These are phyloP conservation scores for Bettongia penicillata DNA, from an alignment of 2,113 vertebrate genomes.

Conservation along the genomic window DNA sequence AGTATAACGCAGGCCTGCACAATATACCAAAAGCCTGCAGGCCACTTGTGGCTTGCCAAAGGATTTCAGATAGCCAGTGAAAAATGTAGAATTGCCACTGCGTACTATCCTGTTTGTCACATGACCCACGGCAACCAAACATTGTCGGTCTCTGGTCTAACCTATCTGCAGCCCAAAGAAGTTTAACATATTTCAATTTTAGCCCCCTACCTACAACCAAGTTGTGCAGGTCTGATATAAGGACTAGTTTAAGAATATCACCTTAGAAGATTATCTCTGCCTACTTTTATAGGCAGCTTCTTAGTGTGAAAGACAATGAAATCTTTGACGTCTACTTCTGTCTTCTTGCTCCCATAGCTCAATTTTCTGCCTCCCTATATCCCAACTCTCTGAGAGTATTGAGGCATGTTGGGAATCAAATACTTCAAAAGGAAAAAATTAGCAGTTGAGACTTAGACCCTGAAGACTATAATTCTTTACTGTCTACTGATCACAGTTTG, in stretches of 20 bases:
- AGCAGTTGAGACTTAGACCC: not conserved
- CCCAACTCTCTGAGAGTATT: constrained; percentile 9
- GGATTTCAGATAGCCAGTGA: too few relatives aligned
- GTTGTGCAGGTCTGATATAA: not conserved
- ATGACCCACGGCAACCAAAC: too few relatives aligned
- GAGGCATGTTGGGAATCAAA: constrained; percentile 29
- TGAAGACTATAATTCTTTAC: constrained; percentile 65
- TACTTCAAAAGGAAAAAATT: constrained; percentile 46
- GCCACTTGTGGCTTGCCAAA: too few relatives aligned
- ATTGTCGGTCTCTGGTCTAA: too few relatives aligned
- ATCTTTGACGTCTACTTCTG: not conserved
- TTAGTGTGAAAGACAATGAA: not conserved
- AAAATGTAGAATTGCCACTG: too few relatives aligned
- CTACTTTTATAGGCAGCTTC: not conserved
- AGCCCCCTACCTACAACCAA: too few relatives aligned
- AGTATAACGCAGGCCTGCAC: not conserved
- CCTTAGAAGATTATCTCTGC: not conserved
- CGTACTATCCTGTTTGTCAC: too few relatives aligned
- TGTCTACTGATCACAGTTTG: constrained; percentile 69
- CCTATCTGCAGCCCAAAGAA: too few relatives aligned
- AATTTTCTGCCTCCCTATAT: not conserved
- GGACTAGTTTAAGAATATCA: not conserved
- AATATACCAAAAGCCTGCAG: too few relatives aligned
- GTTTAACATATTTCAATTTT: too few relatives aligned
- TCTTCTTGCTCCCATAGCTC: not conserved